Evolutionary conservation across 92 coral and sea anemone species (phyloP).

Genomic region (Phenganax subtilis): DNA sequence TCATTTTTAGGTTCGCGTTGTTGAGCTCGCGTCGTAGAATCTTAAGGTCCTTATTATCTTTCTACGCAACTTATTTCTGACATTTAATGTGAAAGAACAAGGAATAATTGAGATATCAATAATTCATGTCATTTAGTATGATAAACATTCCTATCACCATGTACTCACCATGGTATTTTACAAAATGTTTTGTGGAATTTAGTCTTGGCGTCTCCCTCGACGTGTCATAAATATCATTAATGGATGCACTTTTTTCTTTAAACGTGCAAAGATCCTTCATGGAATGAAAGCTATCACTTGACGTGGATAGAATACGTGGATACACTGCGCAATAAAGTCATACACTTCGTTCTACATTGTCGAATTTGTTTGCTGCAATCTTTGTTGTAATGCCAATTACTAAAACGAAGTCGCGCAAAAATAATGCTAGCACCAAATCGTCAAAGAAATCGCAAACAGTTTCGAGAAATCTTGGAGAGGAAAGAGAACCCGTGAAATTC

Average conservation of each 20-base stretch:
- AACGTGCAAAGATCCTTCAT: not conserved
- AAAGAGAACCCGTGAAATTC: constrained; percentile 5
- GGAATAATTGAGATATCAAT: too few species aligned
- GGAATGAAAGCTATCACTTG: not conserved
- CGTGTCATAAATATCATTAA: not conserved
- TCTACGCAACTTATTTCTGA: too few species aligned
- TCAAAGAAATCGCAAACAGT: not conserved
- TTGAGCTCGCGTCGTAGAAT: too few species aligned
- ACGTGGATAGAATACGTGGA: not conserved
- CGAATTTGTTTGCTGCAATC: too few species aligned
- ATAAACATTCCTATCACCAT: not conserved
- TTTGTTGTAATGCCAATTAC: not conserved
- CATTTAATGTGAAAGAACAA: too few species aligned
- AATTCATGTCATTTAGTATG: too few species aligned
- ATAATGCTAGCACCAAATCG: not conserved
- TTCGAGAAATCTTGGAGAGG: not conserved
- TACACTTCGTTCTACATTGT: too few species aligned
- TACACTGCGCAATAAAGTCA: not conserved
- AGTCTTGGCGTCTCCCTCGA: not conserved
- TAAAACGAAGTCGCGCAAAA: constrained; percentile 6
- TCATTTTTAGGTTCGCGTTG: too few species aligned
- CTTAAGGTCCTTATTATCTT: too few species aligned
- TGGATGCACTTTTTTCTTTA: not conserved
- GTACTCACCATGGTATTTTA: not conserved
- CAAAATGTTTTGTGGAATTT: not conserved